Evolutionary conservation across 2,113 vertebrate genomes (phyloP).

Genomic region (Calyptommatus sinebrachiatus): DNA sequence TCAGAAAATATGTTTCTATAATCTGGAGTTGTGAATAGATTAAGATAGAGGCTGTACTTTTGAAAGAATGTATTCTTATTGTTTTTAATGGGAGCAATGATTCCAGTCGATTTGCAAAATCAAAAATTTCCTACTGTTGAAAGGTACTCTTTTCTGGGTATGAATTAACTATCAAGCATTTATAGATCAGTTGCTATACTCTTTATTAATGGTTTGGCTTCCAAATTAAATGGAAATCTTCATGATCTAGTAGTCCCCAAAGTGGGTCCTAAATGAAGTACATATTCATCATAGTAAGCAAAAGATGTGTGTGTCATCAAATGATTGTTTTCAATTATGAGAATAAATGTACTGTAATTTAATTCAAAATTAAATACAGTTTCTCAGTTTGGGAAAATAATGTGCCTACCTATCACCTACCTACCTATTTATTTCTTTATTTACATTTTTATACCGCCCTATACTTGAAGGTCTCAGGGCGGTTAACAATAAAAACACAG

Average conservation of each 20-base stretch:
- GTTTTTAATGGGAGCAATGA: neutral
- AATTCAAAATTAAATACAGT: neutral
- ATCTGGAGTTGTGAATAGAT: too few relatives aligned
- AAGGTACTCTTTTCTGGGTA: neutral
- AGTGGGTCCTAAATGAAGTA: neutral
- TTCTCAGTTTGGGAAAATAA: neutral
- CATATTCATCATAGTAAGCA: neutral
- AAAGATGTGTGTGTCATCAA: neutral
- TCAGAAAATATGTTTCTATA: too few relatives aligned
- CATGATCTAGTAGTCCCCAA: neutral
- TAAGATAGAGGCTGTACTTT: too few relatives aligned
- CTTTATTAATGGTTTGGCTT: neutral
- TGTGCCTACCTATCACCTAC: too few relatives aligned
- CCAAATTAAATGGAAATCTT: neutral
- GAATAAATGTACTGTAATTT: neutral
- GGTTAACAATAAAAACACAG: too few relatives aligned
- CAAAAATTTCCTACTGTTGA: neutral
- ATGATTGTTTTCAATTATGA: neutral
- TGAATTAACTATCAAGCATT: neutral
- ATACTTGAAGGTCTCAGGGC: too few relatives aligned
- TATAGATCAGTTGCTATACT: neutral
- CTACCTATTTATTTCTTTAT: neutral
- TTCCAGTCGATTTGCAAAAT: neutral
- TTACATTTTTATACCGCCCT: too few relatives aligned
- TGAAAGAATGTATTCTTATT: too few relatives aligned